Base-by-base conservation (phyloP, 1,140 invertebrate genomes). In the Panonychus citri region DNA sequence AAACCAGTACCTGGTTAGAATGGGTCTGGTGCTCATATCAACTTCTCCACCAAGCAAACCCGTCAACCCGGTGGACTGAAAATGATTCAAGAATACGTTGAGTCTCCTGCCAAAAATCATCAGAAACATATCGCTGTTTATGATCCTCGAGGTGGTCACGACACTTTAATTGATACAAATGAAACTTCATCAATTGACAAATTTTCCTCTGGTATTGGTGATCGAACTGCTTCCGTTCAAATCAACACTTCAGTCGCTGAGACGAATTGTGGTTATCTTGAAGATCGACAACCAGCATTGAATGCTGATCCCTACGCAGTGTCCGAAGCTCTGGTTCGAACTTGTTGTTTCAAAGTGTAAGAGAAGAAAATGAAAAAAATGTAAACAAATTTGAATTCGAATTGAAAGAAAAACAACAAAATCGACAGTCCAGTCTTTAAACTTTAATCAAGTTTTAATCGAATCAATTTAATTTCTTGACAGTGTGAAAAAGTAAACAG, bases 291-390 rank as follows among this genome's bases (percentile, higher is more conserved):
- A 66, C 90, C 90, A 13, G 78, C 88, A 4, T 89, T 87, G 59
- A 95, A 95, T 71, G 87, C 84, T 66, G 88, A 94, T 70, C 88
- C 89, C 0, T 93, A 94, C 70, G 67, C 75, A 1, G 82, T 86
- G 0, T 72, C 75, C 55, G 74, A 83, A 62, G 77, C 79, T 1
- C 69, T 87, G 19, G 75, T 49, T 1, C 15, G 8, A 49, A 49
- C 46, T 19, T 40, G 39, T 40, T n/a, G n/a, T n/a, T n/a, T n/a
- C n/a, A n/a, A n/a, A n/a, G n/a, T n/a, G n/a, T n/a, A n/a, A n/a
- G n/a, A n/a, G n/a, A n/a, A n/a, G n/a, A n/a, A n/a, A n/a, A n/a
- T n/a, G n/a, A n/a, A n/a, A n/a, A n/a, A n/a, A n/a, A n/a, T n/a
- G n/a, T n/a, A n/a, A n/a, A n/a, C n/a, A n/a, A n/a, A n/a, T n/a